Conservation (phyloP, 1,140 invertebrate species). For the Pogonomyrmex barbatus region DNA sequence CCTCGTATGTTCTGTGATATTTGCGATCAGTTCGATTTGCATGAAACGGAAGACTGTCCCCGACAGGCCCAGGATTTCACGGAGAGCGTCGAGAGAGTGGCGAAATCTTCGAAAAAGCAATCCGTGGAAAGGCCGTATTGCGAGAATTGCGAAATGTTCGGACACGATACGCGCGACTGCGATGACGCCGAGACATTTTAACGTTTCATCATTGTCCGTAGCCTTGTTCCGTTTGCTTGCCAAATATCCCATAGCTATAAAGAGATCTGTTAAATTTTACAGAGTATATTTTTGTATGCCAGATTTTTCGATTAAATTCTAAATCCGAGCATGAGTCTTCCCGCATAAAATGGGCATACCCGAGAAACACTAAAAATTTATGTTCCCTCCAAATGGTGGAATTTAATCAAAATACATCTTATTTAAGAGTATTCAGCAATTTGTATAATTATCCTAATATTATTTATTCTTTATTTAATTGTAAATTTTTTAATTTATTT, state of each 20-base stretch:
- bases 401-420: background rate
- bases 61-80: slow-evolving; percentile 90
- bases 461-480: slow-evolving; percentile 20
- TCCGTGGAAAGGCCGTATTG: slow-evolving; percentile 93
- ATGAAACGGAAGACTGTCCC: slow-evolving; percentile 99
- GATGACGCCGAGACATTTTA: slow-evolving; percentile 75
- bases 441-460: slow-evolving; percentile 23
- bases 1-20: slow-evolving; percentile 98
- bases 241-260: slow-evolving; percentile 55
- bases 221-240: slow-evolving; percentile 58
- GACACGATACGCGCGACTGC: slow-evolving; percentile 72
- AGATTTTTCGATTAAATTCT: slow-evolving; percentile 54
- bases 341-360: slow-evolving; percentile 40
- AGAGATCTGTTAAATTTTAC: slow-evolving; percentile 71
- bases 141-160: slow-evolving; percentile 93
- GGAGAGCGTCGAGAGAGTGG: slow-evolving; percentile 83
- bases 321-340: slow-evolving; percentile 63
- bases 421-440: slow-evolving; percentile 8
- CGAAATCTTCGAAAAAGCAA: slow-evolving; percentile 83
- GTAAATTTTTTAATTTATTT: slow-evolving; percentile 37
- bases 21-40: slow-evolving; percentile 97
- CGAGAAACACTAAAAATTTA: slow-evolving; percentile 7
- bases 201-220: slow-evolving; percentile 52
- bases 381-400: slow-evolving; percentile 41
- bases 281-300: slow-evolving; percentile 71